phyloP scores from a whole-genome alignment of 1,140 invertebrate species.

The Ditylenchus dipsaci region DNA sequence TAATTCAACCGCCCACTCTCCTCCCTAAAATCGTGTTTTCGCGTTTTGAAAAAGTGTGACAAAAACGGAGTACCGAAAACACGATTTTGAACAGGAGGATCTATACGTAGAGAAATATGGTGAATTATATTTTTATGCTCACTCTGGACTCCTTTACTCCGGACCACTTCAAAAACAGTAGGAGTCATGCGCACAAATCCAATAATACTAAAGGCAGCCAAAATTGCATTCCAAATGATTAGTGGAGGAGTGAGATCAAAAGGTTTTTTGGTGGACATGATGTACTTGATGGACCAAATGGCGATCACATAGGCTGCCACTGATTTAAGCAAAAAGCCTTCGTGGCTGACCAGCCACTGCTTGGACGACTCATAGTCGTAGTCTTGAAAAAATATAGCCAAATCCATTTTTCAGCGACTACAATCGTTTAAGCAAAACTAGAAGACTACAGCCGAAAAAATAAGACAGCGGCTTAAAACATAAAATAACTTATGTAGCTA shows the following conservation, averaged over 20 bases:
- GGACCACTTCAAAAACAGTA: conserved; percentile 34
- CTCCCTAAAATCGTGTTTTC: too few species aligned
- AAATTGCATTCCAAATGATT: conserved; percentile 33
- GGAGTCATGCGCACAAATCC: conserved; percentile 43
- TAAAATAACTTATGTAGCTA: too few species aligned
- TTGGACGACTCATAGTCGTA: conserved; percentile 39
- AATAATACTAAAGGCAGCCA: conserved; percentile 38
- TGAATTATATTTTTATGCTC: not conserved
- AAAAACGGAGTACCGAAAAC: too few species aligned
- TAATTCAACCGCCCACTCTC: too few species aligned
- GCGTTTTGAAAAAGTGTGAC: too few species aligned
- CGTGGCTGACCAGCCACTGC: conserved; percentile 31
- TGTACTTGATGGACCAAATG: conserved; percentile 41
- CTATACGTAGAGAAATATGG: too few species aligned
- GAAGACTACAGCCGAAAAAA: too few species aligned
- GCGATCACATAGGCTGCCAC: conserved; percentile 77
- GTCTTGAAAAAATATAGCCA: conserved; percentile 36
- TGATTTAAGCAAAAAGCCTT: conserved; percentile 39
- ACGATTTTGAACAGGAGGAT: too few species aligned
- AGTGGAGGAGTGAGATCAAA: conserved; percentile 29
- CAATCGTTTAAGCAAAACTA: too few species aligned
- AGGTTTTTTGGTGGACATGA: conserved; percentile 34
- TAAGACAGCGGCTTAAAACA: too few species aligned
- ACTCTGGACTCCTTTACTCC: conserved; percentile 34
- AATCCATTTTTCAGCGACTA: conserved; percentile 3